phyloP scores from a whole-genome alignment of 2,888 invertebrate species.

The Spilarctia lutea region DNA sequence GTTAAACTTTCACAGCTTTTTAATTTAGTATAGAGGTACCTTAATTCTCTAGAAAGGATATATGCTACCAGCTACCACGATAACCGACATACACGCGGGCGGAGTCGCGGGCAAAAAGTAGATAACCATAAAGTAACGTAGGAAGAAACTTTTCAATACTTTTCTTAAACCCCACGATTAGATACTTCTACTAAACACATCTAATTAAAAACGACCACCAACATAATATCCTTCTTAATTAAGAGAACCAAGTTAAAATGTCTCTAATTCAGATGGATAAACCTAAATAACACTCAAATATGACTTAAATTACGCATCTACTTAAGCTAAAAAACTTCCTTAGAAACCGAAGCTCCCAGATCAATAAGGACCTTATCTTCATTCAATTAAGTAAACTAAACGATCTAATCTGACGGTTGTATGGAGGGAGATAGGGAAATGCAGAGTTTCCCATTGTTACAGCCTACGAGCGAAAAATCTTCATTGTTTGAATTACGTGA shows the following conservation, averaged over 20 bases:
- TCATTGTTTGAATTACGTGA: conserved; percentile 78
- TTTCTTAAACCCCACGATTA: no score
- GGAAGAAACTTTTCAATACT: no score
- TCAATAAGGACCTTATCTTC: conserved; percentile 41
- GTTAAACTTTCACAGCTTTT: no score
- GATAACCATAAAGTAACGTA: no score
- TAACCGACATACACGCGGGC: no score
- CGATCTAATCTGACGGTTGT: conserved; percentile 30
- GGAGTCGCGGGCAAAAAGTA: no score
- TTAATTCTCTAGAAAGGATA: no score
- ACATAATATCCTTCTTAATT: not conserved
- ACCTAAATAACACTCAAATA: not conserved
- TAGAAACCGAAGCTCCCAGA: conserved; percentile 11
- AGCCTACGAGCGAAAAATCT: conserved; percentile 60
- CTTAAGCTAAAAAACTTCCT: conserved; percentile 1
- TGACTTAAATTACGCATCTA: not conserved
- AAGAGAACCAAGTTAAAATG: no score
- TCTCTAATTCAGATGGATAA: not conserved
- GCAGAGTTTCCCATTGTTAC: conserved; percentile 65
- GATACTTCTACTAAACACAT: no score
- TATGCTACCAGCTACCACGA: no score
- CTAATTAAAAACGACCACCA: no score
- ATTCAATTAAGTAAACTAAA: conserved; percentile 50
- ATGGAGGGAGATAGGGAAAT: conserved; percentile 32
- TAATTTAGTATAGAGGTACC: no score